Percentiles rank a stretch among this genome's conserved stretches.
Evolutionary conservation across 2,113 vertebrate genomes (phyloP).

Genomic region (Cololabis saira): DNA sequence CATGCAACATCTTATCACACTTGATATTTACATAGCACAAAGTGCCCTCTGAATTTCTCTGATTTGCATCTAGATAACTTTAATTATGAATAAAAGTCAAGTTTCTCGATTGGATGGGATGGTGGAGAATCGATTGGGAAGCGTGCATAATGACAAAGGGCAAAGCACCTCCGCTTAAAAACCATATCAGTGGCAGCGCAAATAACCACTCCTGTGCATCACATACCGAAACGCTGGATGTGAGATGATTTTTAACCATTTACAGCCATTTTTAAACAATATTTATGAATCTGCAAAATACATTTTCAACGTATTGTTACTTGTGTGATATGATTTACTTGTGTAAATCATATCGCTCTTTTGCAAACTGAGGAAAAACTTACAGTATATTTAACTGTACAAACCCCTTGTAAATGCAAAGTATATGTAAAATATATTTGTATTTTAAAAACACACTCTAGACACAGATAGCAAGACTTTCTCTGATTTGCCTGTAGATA

Average conservation of each 20-base stretch:
- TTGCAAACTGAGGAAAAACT: too few relatives aligned
- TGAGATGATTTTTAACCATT: conserved; percentile 15
- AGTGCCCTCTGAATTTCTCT: conserved; percentile 72
- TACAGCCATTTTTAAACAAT: conserved; percentile 20
- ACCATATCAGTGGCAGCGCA: conserved; percentile 49
- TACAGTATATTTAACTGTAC: too few relatives aligned
- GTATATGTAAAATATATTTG: neutral
- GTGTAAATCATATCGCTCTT: neutral
- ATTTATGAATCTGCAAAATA: conserved; percentile 29
- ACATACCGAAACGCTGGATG: neutral
- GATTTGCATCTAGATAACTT: conserved; percentile 86
- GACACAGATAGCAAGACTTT: too few relatives aligned
- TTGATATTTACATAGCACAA: conserved; percentile 64
- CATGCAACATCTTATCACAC: conserved; percentile 43
- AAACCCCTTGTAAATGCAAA: neutral
- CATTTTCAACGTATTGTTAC: neutral
- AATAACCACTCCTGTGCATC: conserved; percentile 25
- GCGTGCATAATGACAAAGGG: conserved; percentile 81
- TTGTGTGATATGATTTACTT: too few relatives aligned
- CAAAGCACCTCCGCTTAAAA: conserved; percentile 66
- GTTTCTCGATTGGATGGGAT: conserved; percentile 74
- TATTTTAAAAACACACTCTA: neutral
- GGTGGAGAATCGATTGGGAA: conserved; percentile 80
- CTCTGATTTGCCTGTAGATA: too few relatives aligned
- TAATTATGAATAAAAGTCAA: conserved; percentile 86